A percentile compares a stretch with the other conserved stretches of the same genome.
Conservation (phyloP, 2,113 vertebrate species). For the Ceyx melanurus region DNA sequence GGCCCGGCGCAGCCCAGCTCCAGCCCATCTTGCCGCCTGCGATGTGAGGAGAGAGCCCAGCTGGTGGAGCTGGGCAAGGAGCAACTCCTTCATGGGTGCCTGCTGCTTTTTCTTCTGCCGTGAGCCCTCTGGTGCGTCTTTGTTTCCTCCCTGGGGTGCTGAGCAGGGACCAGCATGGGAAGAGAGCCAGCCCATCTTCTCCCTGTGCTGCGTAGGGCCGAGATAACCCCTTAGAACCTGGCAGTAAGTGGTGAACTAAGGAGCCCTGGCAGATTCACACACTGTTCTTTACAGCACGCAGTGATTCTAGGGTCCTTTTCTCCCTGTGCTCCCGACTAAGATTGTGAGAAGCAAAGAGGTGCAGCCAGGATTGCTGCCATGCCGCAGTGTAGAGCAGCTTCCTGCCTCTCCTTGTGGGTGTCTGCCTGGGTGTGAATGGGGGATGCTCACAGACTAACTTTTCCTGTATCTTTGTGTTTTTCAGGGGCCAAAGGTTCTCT, state of each 20-base stretch:
- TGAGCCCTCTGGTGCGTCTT: not conserved
- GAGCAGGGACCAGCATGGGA: not conserved
- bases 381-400: not conserved
- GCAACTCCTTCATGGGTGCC: not conserved
- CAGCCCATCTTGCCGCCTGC: not conserved
- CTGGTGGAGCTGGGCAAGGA: fast-evolving
- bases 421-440: fast-evolving
- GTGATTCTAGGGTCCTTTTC: not conserved
- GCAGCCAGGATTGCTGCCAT: not conserved
- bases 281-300: fast-evolving
- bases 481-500: not conserved
- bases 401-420: fast-evolving
- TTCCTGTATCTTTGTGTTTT: not conserved
- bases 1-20: not conserved
- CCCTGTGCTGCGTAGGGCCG: not conserved
- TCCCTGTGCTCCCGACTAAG: fast-evolving
- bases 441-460: not conserved
- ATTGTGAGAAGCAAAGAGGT: not conserved
- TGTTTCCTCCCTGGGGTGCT: not conserved
- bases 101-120: not conserved
- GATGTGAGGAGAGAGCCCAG: too few species aligned
- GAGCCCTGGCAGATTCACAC: not conserved
- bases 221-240: not conserved
- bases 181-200: not conserved
- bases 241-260: not conserved